A percentile compares a stretch with the other conserved stretches of the same genome.
phyloP scores from a whole-genome alignment of 2,888 invertebrate genomes.

The Chaetoderma sp. region DNA sequence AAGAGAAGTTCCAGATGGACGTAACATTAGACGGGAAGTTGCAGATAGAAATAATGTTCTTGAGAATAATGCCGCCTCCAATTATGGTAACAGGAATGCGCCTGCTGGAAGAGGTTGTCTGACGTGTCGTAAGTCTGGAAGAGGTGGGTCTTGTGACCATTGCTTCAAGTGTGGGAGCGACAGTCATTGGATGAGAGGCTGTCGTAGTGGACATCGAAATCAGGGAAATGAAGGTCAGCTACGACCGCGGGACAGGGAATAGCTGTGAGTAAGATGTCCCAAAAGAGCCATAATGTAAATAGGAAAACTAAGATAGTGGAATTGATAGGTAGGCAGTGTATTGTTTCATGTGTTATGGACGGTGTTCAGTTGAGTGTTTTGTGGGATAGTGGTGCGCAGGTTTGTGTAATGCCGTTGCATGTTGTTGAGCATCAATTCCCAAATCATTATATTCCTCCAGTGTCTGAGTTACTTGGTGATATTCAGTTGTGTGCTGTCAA shows the following conservation, averaged over 20 bases:
- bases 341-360: not conserved
- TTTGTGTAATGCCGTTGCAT: not conserved
- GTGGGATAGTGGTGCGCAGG: constrained; percentile 1
- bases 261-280: too few relatives aligned
- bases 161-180: not conserved
- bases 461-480: not conserved
- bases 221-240: not conserved
- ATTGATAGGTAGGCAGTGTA: not conserved
- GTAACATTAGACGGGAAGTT: too few relatives aligned
- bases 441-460: not conserved
- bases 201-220: not conserved
- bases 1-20: too few relatives aligned
- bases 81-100: too few relatives aligned
- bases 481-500: constrained; percentile 2
- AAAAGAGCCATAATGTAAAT: too few relatives aligned
- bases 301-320: not conserved
- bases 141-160: not conserved
- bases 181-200: not conserved
- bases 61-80: too few relatives aligned
- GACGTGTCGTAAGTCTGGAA: too few relatives aligned
- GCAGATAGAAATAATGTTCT: too few relatives aligned
- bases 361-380: not conserved
- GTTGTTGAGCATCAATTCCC: constrained; percentile 1
- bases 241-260: not conserved
- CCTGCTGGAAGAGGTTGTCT: too few relatives aligned